Conservation (phyloP, 2,113 vertebrate species). For the Bostrychus sinensis region DNA sequence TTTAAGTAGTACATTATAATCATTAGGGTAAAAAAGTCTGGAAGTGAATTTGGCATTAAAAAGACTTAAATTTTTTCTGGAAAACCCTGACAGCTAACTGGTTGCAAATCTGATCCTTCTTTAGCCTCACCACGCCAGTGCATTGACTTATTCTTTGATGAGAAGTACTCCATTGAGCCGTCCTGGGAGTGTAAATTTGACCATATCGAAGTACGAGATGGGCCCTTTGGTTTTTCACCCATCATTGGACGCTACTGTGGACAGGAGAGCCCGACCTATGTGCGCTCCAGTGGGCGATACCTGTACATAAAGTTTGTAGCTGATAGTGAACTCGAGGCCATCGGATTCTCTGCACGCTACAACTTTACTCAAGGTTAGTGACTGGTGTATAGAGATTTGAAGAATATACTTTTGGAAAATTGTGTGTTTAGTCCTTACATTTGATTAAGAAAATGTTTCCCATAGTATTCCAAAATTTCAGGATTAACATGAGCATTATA, state of each 20-base stretch:
- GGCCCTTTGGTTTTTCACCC: constrained; percentile 95
- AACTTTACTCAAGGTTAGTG: constrained; percentile 96
- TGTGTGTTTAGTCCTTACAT: no score
- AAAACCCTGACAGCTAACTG: not conserved
- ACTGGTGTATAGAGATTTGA: not conserved
- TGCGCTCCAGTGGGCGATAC: constrained; percentile 95
- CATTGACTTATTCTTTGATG: constrained; percentile 94
- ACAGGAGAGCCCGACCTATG: constrained; percentile 89
- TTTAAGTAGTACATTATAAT: no score
- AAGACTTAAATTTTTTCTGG: not conserved
- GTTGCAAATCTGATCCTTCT: not conserved
- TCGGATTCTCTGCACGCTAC: constrained; percentile 91
- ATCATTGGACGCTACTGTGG: constrained; percentile 97
- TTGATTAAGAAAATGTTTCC: no score
- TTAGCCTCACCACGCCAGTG: constrained; percentile 89
- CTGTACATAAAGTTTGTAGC: constrained; percentile 98
- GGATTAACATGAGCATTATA: no score
- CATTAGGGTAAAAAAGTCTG: no score
- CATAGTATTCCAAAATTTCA: no score
- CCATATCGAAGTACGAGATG: constrained; percentile 97
- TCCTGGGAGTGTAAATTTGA: constrained; percentile 99
- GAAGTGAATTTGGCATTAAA: no score
- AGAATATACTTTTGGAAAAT: no score
- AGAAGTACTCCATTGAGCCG: constrained; percentile 94
- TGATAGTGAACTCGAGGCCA: constrained; percentile 93